Conservation (phyloP, 2,113 vertebrate genomes). For the Colossoma macropomum region DNA sequence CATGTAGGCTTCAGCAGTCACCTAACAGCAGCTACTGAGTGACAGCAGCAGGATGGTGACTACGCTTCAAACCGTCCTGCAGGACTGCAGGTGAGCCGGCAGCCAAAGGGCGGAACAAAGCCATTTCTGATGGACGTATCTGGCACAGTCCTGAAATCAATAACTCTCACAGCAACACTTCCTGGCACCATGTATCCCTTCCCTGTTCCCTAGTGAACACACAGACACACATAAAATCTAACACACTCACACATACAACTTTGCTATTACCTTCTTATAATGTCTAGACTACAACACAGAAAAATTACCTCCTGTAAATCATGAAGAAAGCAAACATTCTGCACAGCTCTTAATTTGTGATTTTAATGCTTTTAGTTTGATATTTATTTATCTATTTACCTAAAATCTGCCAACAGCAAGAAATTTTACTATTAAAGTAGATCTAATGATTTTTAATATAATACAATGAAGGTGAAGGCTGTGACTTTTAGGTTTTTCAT, state of each 20-base stretch:
- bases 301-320: background rate
- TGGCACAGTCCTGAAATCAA: constrained; percentile 51
- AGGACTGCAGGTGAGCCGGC: constrained; percentile 37
- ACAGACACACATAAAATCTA: constrained; percentile 8
- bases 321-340: background rate
- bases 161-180: constrained; percentile 52
- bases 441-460: background rate
- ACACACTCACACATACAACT: background rate
- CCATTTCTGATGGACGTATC: constrained; percentile 34
- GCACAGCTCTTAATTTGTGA: background rate
- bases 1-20: background rate
- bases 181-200: constrained; percentile 29
- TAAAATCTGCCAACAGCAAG: background rate
- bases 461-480: background rate
- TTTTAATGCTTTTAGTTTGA: background rate
- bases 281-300: background rate
- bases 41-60: background rate
- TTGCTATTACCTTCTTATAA: constrained; percentile 4
- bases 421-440: background rate
- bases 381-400: background rate
- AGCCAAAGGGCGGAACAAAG: constrained; percentile 25
- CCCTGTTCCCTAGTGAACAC: background rate
- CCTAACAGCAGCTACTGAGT: background rate
- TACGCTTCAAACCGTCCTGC: background rate
- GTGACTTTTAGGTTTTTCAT: background rate